Evolutionary conservation across 64 coral and sea anemone species (phyloP).

Genomic region (Platygyra sinensis): DNA sequence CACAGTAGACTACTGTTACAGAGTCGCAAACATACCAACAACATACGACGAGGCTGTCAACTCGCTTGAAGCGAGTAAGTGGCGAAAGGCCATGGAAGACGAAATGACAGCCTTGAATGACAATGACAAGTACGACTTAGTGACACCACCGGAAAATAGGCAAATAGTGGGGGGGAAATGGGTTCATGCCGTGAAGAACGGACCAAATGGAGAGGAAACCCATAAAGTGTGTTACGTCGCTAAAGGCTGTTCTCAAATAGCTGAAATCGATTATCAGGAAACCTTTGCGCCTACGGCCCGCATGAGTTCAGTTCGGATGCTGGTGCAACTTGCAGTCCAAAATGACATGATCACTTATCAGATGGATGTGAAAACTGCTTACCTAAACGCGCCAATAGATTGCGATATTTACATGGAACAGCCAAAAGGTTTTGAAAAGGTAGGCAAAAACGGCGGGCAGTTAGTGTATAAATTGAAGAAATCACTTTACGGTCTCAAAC

Average conservation of each 20-base stretch:
- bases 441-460: background rate
- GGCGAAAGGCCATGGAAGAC: constrained; percentile 58
- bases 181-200: constrained; percentile 48
- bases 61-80: constrained; percentile 21
- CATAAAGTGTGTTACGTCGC: constrained; percentile 38
- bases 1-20: constrained; percentile 57
- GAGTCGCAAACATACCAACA: constrained; percentile 30
- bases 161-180: constrained; percentile 51
- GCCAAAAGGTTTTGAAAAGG: constrained; percentile 12
- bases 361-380: constrained; percentile 2
- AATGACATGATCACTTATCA: background rate
- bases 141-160: constrained; percentile 23
- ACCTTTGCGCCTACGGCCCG: constrained; percentile 13
- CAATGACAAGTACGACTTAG: constrained; percentile 36
- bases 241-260: constrained; percentile 36
- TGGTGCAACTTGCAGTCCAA: constrained; percentile 19
- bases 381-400: constrained; percentile 29
- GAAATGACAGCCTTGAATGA: constrained; percentile 27
- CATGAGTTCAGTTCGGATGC: constrained; percentile 21
- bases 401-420: constrained; percentile 42
- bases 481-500: constrained; percentile 33
- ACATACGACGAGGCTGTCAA: constrained; percentile 26
- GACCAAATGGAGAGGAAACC: constrained; percentile 26
- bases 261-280: constrained; percentile 31
- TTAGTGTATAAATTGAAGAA: constrained; percentile 42